Conservation (phyloP, 2,888 invertebrate genomes). For the Venusia cambrica region DNA sequence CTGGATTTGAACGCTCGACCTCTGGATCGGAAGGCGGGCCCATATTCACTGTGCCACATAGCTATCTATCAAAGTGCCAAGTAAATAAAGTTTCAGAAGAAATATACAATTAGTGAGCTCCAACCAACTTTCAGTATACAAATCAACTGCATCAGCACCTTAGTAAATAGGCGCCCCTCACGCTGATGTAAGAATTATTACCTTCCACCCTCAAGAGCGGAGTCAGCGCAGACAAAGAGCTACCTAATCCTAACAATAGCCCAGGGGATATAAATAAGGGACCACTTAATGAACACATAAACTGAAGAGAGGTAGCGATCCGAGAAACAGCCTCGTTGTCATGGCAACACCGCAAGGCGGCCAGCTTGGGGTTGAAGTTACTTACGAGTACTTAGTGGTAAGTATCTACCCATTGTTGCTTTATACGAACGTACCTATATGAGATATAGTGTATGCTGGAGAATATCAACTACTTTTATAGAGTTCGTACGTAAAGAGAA, state of each 20-base stretch:
- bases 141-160: slow-evolving; percentile 2
- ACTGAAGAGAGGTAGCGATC: slow-evolving; percentile 59
- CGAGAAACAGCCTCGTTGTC: slow-evolving; percentile 50
- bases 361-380: slow-evolving; percentile 23
- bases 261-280: slow-evolving; percentile 70
- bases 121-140: too few relatives aligned
- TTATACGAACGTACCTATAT: too few relatives aligned
- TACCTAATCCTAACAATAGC: slow-evolving; percentile 67
- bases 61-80: too few relatives aligned
- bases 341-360: slow-evolving; percentile 43
- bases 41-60: too few relatives aligned
- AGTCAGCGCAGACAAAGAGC: slow-evolving; percentile 69
- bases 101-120: too few relatives aligned
- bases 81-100: too few relatives aligned
- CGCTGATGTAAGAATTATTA: slow-evolving; percentile 20
- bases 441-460: too few relatives aligned
- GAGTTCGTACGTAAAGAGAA: too few relatives aligned
- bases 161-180: slow-evolving; percentile 11
- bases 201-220: slow-evolving; percentile 39
- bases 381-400: slow-evolving; percentile 24
- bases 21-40: too few relatives aligned
- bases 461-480: too few relatives aligned
- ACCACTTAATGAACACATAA: slow-evolving; percentile 76
- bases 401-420: too few relatives aligned
- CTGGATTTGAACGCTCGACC: too few relatives aligned